Evolutionary conservation across 2,888 invertebrate species (phyloP), one percentile per base, ranked within the genome.

Genomic region (Ichneumon xanthorius): DNA sequence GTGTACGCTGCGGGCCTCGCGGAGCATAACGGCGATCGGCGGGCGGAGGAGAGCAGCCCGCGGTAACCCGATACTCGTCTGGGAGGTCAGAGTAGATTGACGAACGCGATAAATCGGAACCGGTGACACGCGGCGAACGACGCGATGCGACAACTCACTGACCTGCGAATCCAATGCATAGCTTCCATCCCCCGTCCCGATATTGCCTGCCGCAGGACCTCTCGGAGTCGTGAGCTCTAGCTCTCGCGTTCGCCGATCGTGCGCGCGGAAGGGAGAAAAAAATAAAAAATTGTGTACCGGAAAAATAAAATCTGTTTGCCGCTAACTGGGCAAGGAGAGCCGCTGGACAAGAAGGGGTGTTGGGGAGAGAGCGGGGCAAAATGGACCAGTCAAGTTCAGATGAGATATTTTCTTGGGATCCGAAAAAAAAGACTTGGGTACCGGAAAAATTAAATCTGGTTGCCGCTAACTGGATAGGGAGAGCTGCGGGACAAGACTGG

Each of bases 111-210:
- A 94, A 94, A 92, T 92, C 92, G 91, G 89, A 88, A 89, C 89
- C 87, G 89, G 89, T 92, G 92, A 92, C 91, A 92, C 88, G 89
- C 86, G 89, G 84, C 89, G 91, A 91, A 87, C 90, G 90, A 93
- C 89, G 88, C 90, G 91, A 92, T 89, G 89, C 92, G 93, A 94
- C 93, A 93, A 90, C 93, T 88, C 93, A 93, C 92, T 93, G 93
- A 93, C 93, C 93, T 92, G 93, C 93, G 91, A 93, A 93, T 93
- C 92, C 93, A 92, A 93, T 93, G 93, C 93, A 93, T 93, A 92
- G 86, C 89, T 89, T 89, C 88, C 87, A 87, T 87, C 84, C 86
- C 76, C 86, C 71, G 73, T 70, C 55, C 16, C 33, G 26, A 16
- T 63, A 63, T 33, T 30, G 61, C 30, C 61, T 1, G 61, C 61